Evolutionary conservation across 92 coral and sea anemone genomes (phyloP), one percentile per base, ranked within the genome.

Genomic region (Umimayanthus chanpuru): DNA sequence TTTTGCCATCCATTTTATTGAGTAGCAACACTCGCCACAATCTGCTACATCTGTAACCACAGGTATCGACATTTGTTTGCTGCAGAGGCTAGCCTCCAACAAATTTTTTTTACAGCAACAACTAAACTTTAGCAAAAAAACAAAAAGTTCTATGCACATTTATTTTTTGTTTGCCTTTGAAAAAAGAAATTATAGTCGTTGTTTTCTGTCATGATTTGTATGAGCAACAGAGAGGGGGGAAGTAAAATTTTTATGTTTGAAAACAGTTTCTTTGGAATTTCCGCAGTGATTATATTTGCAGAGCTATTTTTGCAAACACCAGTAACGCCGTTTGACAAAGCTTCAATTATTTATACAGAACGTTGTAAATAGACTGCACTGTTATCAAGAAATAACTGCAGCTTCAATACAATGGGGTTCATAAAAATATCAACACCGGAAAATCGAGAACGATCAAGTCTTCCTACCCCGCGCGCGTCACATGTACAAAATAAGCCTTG

Each of bases 331-430:
- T 55, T 55, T 38, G 49, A 56, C 70, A 81, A 81, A 58, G 67
- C 53, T 83, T 83, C 86, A 81, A 81, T 66, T 83, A 83, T 83
- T 71, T 70, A 83, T 56, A 83, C 87, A n/a, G 21, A 47, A 68
- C 49, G 78, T 43, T 83, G 87, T 67, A 50, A 50, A 79, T 79
- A 79, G 68, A 56, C 26, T 4, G 72, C 15, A 49, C 78, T 68
- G 87, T 71, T 83, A 73, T 70, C 78, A 70, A 70, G 77, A 65
- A 83, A 67, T 83, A 67, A 70, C 77, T 83, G 67, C 15, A 83
- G 74, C 14, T 49, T 83, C 29, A 83, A 83, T 68, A 83, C 40
- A 21, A 41, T 36, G 28, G 39, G 50, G 79, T 75, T 36, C 79
- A 75, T 43, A 39, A 40, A 9, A 41, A 39, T 26, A 18, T 14